Evolutionary conservation across 2,113 vertebrate species (phyloP).

Genomic region (Aythya baeri): DNA sequence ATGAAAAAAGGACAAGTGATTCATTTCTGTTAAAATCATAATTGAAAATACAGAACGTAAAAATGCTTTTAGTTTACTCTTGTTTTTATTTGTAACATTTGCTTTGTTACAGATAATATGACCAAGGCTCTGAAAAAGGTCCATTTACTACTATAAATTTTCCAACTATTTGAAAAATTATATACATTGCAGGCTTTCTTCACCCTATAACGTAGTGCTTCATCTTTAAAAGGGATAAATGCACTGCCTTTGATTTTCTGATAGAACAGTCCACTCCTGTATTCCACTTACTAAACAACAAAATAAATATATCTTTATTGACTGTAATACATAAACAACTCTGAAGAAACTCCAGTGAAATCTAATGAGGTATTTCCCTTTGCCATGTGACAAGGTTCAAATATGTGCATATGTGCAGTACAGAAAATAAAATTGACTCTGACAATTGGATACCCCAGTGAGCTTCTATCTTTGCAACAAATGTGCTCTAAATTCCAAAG

Average conservation of each 20-base stretch:
- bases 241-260: constrained; percentile 45
- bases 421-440: constrained; percentile 56
- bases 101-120: constrained; percentile 36
- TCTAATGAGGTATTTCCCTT: constrained; percentile 55
- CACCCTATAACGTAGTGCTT: constrained; percentile 49
- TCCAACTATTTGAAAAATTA: constrained; percentile 62
- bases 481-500: constrained; percentile 65
- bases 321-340: constrained; percentile 17
- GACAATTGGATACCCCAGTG: constrained; percentile 41
- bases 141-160: constrained; percentile 29
- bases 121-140: constrained; percentile 27
- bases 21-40: constrained; percentile 79
- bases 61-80: constrained; percentile 23
- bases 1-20: constrained; percentile 77
- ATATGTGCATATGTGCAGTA: constrained; percentile 26
- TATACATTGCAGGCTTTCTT: constrained; percentile 25
- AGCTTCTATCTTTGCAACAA: constrained; percentile 56
- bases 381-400: constrained; percentile 41
- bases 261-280: neutral
- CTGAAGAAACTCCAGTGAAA: constrained; percentile 26
- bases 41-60: constrained; percentile 81
- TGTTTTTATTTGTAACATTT: constrained; percentile 58
- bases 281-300: constrained; percentile 62
- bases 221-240: constrained; percentile 49
- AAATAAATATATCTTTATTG: constrained; percentile 33